These are phyloP conservation scores for Caenorhabditis inopinata DNA, from an alignment of 1,140 invertebrate species.

Conservation along the genomic window DNA sequence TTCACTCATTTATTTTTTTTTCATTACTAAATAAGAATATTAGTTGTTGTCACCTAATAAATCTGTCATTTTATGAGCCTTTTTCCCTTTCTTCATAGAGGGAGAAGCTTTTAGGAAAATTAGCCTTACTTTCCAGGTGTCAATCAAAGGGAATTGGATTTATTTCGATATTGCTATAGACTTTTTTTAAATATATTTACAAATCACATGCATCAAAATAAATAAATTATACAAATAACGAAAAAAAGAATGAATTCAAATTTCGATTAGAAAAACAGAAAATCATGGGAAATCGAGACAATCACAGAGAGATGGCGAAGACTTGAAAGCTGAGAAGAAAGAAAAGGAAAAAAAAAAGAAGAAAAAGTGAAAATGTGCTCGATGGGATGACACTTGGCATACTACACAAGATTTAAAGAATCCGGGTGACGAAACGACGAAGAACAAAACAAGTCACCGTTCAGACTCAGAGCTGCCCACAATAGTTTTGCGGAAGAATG, in stretches of 20 bases:
- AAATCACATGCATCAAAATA: background rate
- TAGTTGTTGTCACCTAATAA: background rate
- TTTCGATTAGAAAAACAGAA: background rate
- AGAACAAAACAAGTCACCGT: too few species aligned
- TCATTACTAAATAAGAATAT: too few species aligned
- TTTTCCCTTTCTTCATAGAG: background rate
- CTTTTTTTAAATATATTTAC: too few species aligned
- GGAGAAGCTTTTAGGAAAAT: slow-evolving; percentile 10
- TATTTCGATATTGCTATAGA: background rate
- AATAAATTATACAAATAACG: background rate
- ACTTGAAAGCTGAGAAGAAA: background rate
- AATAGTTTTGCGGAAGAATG: background rate
- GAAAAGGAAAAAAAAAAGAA: too few species aligned
- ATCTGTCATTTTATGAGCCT: background rate
- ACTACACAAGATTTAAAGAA: too few species aligned
- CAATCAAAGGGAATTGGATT: background rate
- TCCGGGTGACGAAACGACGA: too few species aligned
- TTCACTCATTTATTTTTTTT: too few species aligned
- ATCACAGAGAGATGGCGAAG: background rate
- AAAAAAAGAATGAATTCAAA: background rate
- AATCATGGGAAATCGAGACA: background rate
- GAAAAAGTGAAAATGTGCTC: too few species aligned
- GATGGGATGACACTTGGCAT: too few species aligned
- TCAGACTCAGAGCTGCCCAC: background rate
- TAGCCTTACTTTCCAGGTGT: background rate